Base-by-base conservation (phyloP, 2,113 vertebrate species). In the Muntiacus reevesi region DNA sequence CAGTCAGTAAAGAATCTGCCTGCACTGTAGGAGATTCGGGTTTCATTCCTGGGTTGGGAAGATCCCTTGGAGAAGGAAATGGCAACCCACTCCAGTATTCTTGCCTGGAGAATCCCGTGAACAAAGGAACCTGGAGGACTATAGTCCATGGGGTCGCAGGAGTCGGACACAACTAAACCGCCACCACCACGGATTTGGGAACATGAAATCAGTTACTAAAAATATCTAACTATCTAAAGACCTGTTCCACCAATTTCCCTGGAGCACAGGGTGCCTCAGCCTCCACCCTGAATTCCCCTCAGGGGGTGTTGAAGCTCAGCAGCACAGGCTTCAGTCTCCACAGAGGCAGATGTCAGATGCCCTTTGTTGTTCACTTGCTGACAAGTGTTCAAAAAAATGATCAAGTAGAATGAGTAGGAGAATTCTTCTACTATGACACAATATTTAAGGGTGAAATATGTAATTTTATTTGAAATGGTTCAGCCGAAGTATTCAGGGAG, bases 391-490 rank as follows among this genome's bases (percentile, higher is more conserved):
- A 71, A 23, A 71, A 71, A 71, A 62, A 14, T 90, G 79, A 76
- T 89, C n/a, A 47, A 85, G 52, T 50, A 59, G 45, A 33, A 57
- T 55, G 50, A n/a, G 15, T n/a, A 71, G 30, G 59, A 81, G n/a
- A 43, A 33, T 17, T 64, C 92, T 60, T 43, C 40, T 82, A 33
- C 27, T 76, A 36, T 50, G 43, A 43, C 59, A 15, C 23, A 52
- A 7, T 84, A n/a, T 55, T 40, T 95, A n/a, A 28, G 21, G 52
- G 55, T 92, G n/a, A 67, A 74, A 62, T 54, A n/a, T 90, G 1
- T 62, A 36, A 85, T 83, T 96, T 93, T 71, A 67, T 79, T 89
- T 91, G n/a, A 86, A 82, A 47, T 47, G 6, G 21, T 59, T 76
- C 11, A 47, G 83, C 7, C 57, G 50, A 97, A 87, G 60, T 85